Evolutionary conservation across 1,140 invertebrate genomes (phyloP).

Genomic region (Zeugodacus cucurbitae): DNA sequence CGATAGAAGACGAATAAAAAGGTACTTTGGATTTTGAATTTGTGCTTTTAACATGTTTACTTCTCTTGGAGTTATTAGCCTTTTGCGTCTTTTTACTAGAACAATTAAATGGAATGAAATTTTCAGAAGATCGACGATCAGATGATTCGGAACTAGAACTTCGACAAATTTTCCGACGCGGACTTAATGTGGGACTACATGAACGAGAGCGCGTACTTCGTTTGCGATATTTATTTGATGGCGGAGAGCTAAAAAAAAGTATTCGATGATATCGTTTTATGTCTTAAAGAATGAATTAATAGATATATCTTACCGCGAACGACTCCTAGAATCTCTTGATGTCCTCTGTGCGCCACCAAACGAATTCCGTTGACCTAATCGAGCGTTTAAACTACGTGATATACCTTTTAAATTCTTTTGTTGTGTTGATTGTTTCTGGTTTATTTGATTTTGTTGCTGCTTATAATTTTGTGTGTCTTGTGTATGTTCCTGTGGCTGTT

Average conservation of each 20-base stretch:
- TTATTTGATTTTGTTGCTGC: conserved; percentile 43
- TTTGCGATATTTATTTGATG: conserved; percentile 52
- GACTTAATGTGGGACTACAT: conserved; percentile 52
- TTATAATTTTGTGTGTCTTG: background rate
- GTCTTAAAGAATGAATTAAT: background rate
- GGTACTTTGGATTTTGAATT: conserved; percentile 69
- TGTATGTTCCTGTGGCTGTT: conserved; percentile 49
- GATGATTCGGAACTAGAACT: conserved; percentile 50
- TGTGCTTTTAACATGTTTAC: conserved; percentile 61
- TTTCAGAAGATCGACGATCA: conserved; percentile 47
- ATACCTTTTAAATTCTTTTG: conserved; percentile 42
- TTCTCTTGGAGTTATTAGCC: conserved; percentile 65
- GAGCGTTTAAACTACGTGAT: conserved; percentile 48
- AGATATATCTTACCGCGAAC: conserved; percentile 56
- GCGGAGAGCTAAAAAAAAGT: conserved; percentile 50
- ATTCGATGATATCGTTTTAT: conserved; percentile 47
- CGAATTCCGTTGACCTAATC: conserved; percentile 48
- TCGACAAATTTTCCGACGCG: conserved; percentile 57
- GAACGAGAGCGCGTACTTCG: conserved; percentile 54
- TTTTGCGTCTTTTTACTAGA: conserved; percentile 55
- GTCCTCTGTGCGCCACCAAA: conserved; percentile 27
- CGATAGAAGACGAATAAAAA: conserved; percentile 76
- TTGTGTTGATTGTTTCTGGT: conserved; percentile 29
- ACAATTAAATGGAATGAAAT: conserved; percentile 57
- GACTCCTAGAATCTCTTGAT: conserved; percentile 54